phyloP scores from a whole-genome alignment of 2,113 vertebrate genomes.

The Saimiri boliviensis region DNA sequence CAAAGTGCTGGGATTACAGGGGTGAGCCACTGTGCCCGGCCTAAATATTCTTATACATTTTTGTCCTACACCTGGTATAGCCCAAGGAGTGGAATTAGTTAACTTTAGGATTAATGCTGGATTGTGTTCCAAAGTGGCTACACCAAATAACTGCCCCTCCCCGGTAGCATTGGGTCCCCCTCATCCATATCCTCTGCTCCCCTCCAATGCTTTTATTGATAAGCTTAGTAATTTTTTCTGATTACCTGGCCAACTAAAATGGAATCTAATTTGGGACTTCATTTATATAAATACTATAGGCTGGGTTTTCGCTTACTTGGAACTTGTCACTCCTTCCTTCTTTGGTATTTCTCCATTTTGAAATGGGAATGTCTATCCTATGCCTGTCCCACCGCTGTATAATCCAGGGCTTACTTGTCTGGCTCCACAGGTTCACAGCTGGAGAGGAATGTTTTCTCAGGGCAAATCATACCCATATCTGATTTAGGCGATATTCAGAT shows the following conservation, averaged over 20 bases:
- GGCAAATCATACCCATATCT: not conserved
- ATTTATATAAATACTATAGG: not conserved
- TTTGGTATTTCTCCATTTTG: not conserved
- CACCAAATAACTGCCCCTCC: not conserved
- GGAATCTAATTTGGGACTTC: not conserved
- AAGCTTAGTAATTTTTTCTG: not conserved
- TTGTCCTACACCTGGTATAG: not conserved
- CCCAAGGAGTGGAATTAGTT: not conserved
- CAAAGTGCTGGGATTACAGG: too few species aligned
- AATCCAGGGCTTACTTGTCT: not conserved
- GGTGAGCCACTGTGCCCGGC: too few species aligned
- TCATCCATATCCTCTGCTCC: not conserved
- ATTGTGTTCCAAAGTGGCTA: not conserved
- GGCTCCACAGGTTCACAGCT: not conserved
- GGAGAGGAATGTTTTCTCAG: not conserved
- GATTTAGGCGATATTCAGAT: not conserved
- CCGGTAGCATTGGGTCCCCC: not conserved
- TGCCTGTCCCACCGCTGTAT: not conserved
- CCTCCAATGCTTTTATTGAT: not conserved
- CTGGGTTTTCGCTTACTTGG: not conserved
- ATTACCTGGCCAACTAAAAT: conserved; percentile 4
- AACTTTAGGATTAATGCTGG: not conserved
- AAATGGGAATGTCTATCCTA: not conserved
- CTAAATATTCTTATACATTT: not conserved
- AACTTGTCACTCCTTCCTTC: not conserved